Percentiles rank a stretch among this genome's conserved stretches.
These are phyloP conservation scores for Atherinosoma microstoma DNA, from an alignment of 2,797 vertebrate species.

Conservation along the genomic window DNA sequence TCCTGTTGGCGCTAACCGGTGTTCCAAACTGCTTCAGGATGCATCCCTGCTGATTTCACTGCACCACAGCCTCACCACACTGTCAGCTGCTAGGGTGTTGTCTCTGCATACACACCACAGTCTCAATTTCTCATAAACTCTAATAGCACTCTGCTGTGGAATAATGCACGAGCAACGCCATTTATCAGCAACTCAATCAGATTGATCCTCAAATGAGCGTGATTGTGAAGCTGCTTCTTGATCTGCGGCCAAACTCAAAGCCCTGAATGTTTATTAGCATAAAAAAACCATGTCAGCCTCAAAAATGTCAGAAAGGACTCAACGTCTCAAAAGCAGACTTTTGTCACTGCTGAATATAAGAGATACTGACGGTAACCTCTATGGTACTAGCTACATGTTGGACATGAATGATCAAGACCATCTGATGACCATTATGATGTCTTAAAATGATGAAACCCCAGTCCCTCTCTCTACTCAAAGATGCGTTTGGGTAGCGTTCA, in stretches of 20 bases:
- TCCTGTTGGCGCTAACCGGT: constrained; percentile 28
- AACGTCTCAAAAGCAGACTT: neutral
- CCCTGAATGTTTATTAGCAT: constrained; percentile 4
- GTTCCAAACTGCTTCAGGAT: constrained; percentile 45
- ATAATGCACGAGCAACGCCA: constrained; percentile 20
- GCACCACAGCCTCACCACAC: constrained; percentile 17
- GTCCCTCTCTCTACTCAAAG: too few relatives aligned
- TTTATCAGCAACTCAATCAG: constrained; percentile 35
- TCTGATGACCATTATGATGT: too few relatives aligned
- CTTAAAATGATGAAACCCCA: too few relatives aligned
- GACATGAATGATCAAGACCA: too few relatives aligned
- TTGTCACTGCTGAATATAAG: neutral
- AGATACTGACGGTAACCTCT: neutral
- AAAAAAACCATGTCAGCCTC: neutral
- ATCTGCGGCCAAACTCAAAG: constrained; percentile 26
- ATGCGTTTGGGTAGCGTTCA: too few relatives aligned
- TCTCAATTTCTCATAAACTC: constrained; percentile 27
- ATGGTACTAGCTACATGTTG: too few relatives aligned
- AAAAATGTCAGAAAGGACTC: neutral
- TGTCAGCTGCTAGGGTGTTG: constrained; percentile 35
- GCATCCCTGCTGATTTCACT: constrained; percentile 35
- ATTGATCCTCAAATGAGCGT: constrained; percentile 15
- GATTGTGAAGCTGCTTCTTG: constrained; percentile 13
- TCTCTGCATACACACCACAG: constrained; percentile 23
- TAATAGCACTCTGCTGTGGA: constrained; percentile 22